Evolutionary conservation across 1,140 invertebrate genomes (phyloP).

Genomic region (Rhyacophila brunnea): DNA sequence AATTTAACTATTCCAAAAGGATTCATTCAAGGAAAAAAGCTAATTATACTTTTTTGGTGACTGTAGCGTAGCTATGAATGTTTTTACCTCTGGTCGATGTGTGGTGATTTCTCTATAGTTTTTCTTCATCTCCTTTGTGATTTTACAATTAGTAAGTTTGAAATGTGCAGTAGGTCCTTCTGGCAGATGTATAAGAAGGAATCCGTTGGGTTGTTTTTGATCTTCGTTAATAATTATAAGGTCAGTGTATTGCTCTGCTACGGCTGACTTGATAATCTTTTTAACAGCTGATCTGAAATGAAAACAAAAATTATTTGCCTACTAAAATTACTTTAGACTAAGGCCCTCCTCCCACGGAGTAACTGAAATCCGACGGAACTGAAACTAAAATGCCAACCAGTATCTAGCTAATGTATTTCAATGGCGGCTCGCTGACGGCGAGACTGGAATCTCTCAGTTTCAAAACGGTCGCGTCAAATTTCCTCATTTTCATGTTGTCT

Average conservation of each 20-base stretch:
- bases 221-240: slow-evolving; percentile 94
- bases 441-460: too few species aligned
- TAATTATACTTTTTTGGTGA: too few species aligned
- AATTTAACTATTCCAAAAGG: too few species aligned
- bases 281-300: slow-evolving; percentile 80
- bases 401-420: too few species aligned
- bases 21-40: too few species aligned
- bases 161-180: slow-evolving; percentile 94
- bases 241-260: slow-evolving; percentile 79
- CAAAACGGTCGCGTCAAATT: too few species aligned
- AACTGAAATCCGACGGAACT: too few species aligned
- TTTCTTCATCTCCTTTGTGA: slow-evolving; percentile 76
- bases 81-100: slow-evolving; percentile 82
- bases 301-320: slow-evolving; percentile 2
- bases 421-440: too few species aligned
- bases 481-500: not conserved
- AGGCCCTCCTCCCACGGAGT: too few species aligned
- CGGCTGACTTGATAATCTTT: slow-evolving; percentile 84
- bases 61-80: too few species aligned
- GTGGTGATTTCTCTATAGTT: slow-evolving; percentile 76
- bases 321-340: not conserved
- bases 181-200: slow-evolving; percentile 91
- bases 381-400: too few species aligned
- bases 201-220: slow-evolving; percentile 84
- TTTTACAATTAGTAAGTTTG: slow-evolving; percentile 75